A percentile compares a stretch with the other conserved stretches of the same genome.
Evolutionary conservation across 2,797 vertebrate genomes (phyloP).

Genomic region (Sebastiscus albofasciatus): DNA sequence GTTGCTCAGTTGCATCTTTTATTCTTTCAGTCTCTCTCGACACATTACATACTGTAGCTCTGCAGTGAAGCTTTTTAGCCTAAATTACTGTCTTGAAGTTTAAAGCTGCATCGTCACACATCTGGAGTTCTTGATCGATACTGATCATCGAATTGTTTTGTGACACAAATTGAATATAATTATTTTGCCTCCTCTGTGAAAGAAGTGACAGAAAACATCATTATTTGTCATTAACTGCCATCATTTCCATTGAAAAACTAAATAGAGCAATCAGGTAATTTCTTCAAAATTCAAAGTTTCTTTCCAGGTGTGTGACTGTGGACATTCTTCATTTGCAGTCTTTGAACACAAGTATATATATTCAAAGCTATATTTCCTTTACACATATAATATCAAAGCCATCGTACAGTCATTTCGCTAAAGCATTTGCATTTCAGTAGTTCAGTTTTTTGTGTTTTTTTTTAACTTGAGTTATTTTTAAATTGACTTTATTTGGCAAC

Average conservation of each 20-base stretch:
- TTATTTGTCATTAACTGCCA: neutral
- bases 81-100: slow-evolving; percentile 52
- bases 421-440: slow-evolving; percentile 68
- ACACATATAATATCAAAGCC: slow-evolving; percentile 70
- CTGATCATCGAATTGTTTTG: slow-evolving; percentile 4
- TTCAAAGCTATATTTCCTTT: slow-evolving; percentile 66
- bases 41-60: slow-evolving; percentile 70
- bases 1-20: slow-evolving; percentile 76
- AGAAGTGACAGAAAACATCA: neutral
- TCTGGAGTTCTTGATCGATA: slow-evolving; percentile 14
- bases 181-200: neutral
- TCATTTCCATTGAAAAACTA: slow-evolving; percentile 3
- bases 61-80: slow-evolving; percentile 70
- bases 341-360: slow-evolving; percentile 60
- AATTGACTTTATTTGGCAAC: slow-evolving; percentile 71
- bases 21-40: slow-evolving; percentile 75
- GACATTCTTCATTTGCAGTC: slow-evolving; percentile 59
- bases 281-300: neutral
- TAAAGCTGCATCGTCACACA: slow-evolving; percentile 63
- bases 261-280: neutral
- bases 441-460: slow-evolving; percentile 8
- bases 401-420: slow-evolving; percentile 67
- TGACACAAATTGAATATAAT: neutral
- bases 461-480: slow-evolving; percentile 68
- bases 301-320: slow-evolving; percentile 52